Base-by-base conservation (phyloP, 2,113 vertebrate genomes). In the Meriones unguiculatus region DNA sequence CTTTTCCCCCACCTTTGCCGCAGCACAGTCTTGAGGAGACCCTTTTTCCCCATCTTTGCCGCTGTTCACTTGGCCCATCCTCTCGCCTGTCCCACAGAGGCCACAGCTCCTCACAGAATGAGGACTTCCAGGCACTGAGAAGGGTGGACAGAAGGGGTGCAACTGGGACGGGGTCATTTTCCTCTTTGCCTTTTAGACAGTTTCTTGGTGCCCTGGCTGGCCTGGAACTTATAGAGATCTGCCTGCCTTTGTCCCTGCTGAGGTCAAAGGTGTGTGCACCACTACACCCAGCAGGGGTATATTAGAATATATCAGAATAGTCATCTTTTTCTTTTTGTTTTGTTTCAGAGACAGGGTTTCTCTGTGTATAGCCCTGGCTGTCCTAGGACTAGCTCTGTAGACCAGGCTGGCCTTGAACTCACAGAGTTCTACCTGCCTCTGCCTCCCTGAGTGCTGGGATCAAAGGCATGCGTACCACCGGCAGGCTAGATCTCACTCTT, bases 121-220 rank as follows among this genome's bases (percentile, higher is more conserved):
- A 93, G 59, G 41, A 91, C 78, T 87, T 94, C 52, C 38, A 94
- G 77, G 72, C 54, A 86, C 82, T 87, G 88, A 86, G 78, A 85
- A 94, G 92, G 76, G 88, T 73, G 46, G 46, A n/a, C 59, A 22
- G 91, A 25, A 62, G 30, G 57, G 20, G 81, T 52, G 35, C 24
- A 24, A 4, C 12, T 69, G 90, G 62, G 70, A 67, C 11, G 91
- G 70, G 73, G 64, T 76, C 90, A 69, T 84, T 91, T 93, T 81
- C 82, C 94, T 82, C 24, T 59, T 35, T 4, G 35, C 22, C 17
- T 54, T 81, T 81, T 54, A 78, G 76, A 32, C 76, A 78, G 17
- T 7, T 57, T 81, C 30, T n/a, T 13, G 54, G 54, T 81, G n/a
- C 35, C 18, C 78, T 81, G 54, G 72, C n/a, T 41, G 72, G 18